These are phyloP conservation scores for Terrapene triunguis DNA, from an alignment of 2,113 vertebrate genomes.

Conservation along the genomic window DNA sequence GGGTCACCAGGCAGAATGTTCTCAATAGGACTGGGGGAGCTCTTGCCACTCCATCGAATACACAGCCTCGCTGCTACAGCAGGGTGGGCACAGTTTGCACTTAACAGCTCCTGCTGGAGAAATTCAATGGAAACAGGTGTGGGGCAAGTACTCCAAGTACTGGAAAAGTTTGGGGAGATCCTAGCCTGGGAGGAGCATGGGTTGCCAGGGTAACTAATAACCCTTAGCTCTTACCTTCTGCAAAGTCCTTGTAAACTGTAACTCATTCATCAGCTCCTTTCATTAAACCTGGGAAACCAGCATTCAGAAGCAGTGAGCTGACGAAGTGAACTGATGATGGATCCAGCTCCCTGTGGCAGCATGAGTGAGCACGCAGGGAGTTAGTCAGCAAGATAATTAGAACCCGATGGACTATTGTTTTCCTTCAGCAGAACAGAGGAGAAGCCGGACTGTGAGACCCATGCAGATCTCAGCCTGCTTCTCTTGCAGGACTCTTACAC, in stretches of 20 bases:
- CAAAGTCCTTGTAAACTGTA: rapidly evolving
- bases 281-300: neutral
- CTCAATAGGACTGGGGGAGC: neutral
- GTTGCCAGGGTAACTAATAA: neutral
- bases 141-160: neutral
- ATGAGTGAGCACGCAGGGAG: neutral
- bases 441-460: neutral
- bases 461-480: neutral
- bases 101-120: neutral
- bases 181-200: neutral
- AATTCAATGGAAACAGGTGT: neutral
- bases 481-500: neutral
- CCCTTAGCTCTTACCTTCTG: neutral
- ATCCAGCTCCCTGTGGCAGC: neutral
- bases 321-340: neutral
- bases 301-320: neutral
- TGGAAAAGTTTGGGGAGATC: neutral
- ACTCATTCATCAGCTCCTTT: too few species aligned
- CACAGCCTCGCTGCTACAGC: neutral
- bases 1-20: neutral
- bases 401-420: neutral
- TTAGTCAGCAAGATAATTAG: neutral
- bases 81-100: neutral
- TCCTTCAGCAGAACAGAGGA: neutral
- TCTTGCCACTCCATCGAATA: neutral